Base-by-base conservation (phyloP, 1,140 invertebrate species). In the Popillia japonica region DNA sequence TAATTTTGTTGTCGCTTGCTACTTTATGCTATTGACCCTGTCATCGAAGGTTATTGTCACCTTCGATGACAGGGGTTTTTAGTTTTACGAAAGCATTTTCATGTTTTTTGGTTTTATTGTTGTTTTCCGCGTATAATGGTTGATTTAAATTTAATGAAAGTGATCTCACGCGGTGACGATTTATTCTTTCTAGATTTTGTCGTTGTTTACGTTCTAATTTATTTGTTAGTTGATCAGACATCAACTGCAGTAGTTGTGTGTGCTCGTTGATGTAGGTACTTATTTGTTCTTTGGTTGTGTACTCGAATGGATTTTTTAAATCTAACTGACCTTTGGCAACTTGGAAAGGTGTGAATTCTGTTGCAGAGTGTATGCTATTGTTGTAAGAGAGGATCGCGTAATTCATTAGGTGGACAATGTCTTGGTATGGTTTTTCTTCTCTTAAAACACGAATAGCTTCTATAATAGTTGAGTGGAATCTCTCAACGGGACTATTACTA, bases 301-400 rank as follows among this genome's bases (percentile, higher is more conserved):
- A 8, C 27, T 27, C 64, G 22, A 72, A 72, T 0, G 78, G 55
- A 34, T 78, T 73, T 27, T 17, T 34, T 0, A 55, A 74, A n/a
- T 75, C n/a, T 59, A 61, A 10, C 3, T 78, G 72, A 11, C 77
- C 72, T 17, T 55, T 74, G 4, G 68, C 40, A 17, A 78, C 14
- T 75, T 78, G 27, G 40, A 74, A 44, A 0, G 72, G 72, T 72
- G 78, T 76, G 40, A 20, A 68, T 68, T 76, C 34, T 22, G 59
- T 78, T 6, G 61, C 76, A n/a, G 74, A 77, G 42, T 79, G 78
- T 17, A 81, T 48, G 22, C 78, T 42, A 22, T 79, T 81, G 55
- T 81, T 81, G 40, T 79, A 81, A 23, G 59, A 77, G 23, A 79
- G 41, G 10, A 81, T 68, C 20, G 78, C 78, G 77, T 78, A 78